Base-by-base conservation (phyloP, 2,113 vertebrate genomes). In the Agapornis roseicollis region DNA sequence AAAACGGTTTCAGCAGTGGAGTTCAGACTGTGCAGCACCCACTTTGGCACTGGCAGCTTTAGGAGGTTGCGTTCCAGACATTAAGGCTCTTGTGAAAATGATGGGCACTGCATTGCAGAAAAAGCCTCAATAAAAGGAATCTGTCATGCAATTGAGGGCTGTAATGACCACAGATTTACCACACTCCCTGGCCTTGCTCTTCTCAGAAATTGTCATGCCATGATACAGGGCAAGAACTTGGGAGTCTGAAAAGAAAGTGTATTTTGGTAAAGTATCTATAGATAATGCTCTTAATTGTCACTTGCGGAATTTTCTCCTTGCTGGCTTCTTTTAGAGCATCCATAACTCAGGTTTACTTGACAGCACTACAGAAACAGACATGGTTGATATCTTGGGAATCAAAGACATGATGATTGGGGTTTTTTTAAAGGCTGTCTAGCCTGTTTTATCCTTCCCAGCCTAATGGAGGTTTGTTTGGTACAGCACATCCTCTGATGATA, bases 401-500 rank as follows among this genome's bases (percentile, higher is more conserved):
- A 96, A 95, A 97, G 96, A 95, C 95, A 81, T 84, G 88, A 96
- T 85, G 33, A 82, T 95, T 91, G 85, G 85, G 91, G 66, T 91
- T 88, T 81, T 37, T 3, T 6, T 14, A 90, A 84, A 70, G 60
- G 68, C 93, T 93, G 90, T 93, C 95, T 95, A 91, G 93, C 71
- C 86, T 95, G 92, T 96, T 96, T 97, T 94, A 95, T 96, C 80
- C 90, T 96, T 91, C 69, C 76, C 73, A 91, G 92, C 88, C 92
- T 96, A 96, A 97, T 96, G 90, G 94, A 96, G 90, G 80, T 96
- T 97, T 97, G 94, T 97, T 97, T 96, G 94, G 91, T 95, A 95
- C 76, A 88, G 85, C 55, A 97, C 88, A 95, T 96, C 95, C 90
- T 97, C 95, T 96, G 90, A 88, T 92, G 82, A 93, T 97, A 95